These are phyloP conservation scores for Cuniculus paca DNA, from an alignment of 2,797 vertebrate species.

Conservation along the genomic window DNA sequence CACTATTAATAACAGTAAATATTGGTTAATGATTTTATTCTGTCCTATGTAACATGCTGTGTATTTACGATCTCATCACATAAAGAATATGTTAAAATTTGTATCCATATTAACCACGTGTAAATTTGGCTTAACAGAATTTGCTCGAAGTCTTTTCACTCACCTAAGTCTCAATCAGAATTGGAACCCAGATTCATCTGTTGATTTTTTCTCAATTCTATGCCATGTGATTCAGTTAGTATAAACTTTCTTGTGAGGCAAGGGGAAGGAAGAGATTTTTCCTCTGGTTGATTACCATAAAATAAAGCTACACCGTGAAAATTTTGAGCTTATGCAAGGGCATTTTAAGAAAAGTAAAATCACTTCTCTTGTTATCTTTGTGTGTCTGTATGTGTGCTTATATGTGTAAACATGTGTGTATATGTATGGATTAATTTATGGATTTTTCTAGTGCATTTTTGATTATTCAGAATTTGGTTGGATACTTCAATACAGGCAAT, in stretches of 20 bases:
- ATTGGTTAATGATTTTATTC: background rate
- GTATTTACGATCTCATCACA: background rate
- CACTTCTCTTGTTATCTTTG: background rate
- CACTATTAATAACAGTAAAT: background rate
- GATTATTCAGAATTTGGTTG: background rate
- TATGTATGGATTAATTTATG: background rate
- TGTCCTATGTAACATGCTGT: background rate
- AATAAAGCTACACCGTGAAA: conserved; percentile 12
- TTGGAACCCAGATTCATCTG: background rate
- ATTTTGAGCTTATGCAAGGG: background rate
- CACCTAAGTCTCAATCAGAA: background rate
- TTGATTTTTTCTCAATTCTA: background rate
- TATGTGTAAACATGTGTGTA: background rate
- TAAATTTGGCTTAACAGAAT: background rate
- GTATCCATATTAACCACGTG: background rate
- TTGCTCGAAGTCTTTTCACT: background rate
- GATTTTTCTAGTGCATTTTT: background rate
- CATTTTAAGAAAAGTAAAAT: conserved; percentile 29
- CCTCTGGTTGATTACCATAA: background rate
- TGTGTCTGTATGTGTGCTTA: background rate
- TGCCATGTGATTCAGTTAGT: background rate
- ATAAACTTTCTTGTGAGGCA: background rate
- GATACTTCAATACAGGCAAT: background rate
- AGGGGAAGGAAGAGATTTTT: background rate
- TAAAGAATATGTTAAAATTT: background rate